phyloP scores from a whole-genome alignment of 2,888 invertebrate species.

The Cacoxenus indagator region DNA sequence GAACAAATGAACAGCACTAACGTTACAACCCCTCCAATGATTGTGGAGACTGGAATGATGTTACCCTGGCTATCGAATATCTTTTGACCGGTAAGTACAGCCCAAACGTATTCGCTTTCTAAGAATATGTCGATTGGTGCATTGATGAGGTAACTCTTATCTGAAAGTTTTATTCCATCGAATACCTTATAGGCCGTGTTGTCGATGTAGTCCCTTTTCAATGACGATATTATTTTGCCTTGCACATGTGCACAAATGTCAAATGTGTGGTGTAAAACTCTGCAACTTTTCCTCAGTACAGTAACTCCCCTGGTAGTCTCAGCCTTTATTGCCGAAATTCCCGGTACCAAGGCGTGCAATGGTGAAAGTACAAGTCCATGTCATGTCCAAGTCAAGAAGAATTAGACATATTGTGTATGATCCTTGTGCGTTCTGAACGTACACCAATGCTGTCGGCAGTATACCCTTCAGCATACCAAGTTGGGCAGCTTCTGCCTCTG shows the following conservation, averaged over 20 bases:
- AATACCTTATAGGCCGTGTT: neutral
- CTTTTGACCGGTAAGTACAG: neutral
- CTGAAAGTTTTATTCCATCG: neutral
- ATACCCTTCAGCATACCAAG: neutral
- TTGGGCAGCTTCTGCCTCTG: too few relatives aligned
- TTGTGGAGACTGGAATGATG: neutral
- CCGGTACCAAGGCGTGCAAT: neutral
- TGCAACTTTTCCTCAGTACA: neutral
- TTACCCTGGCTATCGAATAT: neutral
- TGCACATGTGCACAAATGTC: neutral
- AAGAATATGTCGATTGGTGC: neutral
- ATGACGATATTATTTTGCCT: neutral
- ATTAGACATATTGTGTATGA: constrained; percentile 10
- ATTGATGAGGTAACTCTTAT: neutral
- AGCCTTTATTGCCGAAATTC: constrained; percentile 15
- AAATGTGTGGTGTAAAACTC: neutral
- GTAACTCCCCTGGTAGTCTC: neutral
- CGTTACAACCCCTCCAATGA: neutral
- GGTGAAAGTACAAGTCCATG: neutral
- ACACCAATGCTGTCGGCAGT: constrained; percentile 27
- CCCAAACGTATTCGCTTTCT: neutral
- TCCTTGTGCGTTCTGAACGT: neutral
- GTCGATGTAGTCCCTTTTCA: neutral
- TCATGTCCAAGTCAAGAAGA: constrained; percentile 16
- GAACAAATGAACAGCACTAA: neutral